Evolutionary conservation across 2,113 vertebrate genomes (phyloP).

Genomic region (Enhydra lutris): DNA sequence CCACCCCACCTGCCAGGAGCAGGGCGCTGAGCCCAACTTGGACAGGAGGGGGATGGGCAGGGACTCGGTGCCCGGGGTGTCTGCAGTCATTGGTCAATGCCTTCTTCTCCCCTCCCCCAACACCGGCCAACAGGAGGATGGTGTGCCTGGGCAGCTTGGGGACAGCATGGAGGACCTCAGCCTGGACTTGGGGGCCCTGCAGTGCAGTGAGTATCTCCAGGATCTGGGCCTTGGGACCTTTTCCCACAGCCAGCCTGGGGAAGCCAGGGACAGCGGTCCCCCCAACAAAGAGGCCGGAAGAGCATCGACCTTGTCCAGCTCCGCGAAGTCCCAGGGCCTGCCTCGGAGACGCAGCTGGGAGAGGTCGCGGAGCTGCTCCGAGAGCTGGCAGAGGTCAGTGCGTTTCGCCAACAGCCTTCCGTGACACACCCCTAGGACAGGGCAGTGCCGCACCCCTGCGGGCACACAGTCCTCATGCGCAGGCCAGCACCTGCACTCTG

Average conservation of each 20-base stretch:
- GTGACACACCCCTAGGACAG: rapidly evolving
- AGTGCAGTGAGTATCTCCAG: slow-evolving; percentile 87
- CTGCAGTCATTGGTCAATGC: rapidly evolving
- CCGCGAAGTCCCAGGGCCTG: slow-evolving; percentile 86
- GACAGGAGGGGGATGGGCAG: rapidly evolving
- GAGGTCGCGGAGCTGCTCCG: slow-evolving; percentile 85
- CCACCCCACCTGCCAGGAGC: neutral
- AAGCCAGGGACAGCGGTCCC: neutral
- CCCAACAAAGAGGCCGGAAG: slow-evolving; percentile 71
- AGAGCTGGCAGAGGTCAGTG: slow-evolving; percentile 86
- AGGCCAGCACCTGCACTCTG: neutral
- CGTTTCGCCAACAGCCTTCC: rapidly evolving
- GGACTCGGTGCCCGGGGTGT: neutral
- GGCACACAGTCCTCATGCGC: rapidly evolving
- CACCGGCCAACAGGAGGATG: slow-evolving; percentile 81
- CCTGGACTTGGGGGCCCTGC: slow-evolving; percentile 83
- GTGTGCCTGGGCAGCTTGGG: slow-evolving; percentile 72
- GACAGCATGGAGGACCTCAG: slow-evolving; percentile 88
- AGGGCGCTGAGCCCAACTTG: rapidly evolving
- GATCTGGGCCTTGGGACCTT: slow-evolving; percentile 82
- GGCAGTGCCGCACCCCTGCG: neutral
- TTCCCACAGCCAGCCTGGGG: neutral
- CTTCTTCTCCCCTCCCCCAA: neutral
- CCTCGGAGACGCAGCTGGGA: slow-evolving; percentile 92
- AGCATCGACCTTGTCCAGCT: slow-evolving; percentile 83